Base-by-base conservation (phyloP, 23 tunicate species). In the Trididemnum clinides region DNA sequence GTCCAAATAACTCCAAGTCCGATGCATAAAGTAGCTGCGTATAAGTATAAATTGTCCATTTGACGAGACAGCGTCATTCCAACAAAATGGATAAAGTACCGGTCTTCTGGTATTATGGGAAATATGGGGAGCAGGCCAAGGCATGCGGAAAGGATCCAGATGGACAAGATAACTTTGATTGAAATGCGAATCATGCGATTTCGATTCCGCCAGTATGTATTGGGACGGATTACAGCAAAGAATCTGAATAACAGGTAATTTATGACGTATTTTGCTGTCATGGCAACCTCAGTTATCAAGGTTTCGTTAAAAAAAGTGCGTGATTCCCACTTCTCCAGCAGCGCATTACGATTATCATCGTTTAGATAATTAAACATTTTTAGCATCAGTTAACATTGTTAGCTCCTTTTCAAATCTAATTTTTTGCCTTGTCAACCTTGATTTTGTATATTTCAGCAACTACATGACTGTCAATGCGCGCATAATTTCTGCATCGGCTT, bases 41-140 rank as follows among this genome's bases (percentile, higher is more conserved):
- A 83, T 0, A 83, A 29, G 21, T 38, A 83, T 29, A 39, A 44
- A 20, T 50, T 71, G 50, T 83, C 87, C 87, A 83, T 83, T 70
- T 69, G 50, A 2, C 31, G 15, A 0, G 87, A 83, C 29, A 83
- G 26, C 0, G 87, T 83, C 87, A 83, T 70, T 28, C 87, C 87
- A 31, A 83, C 34, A 18, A 50, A 39, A 49, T 83, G 87, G 1
- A 69, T 49, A 31, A 38, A 83, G 28, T 83, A 83, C 30, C 49
- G 34, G 34, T 83, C 87, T 3, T 22, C 35, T 12, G 79, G 87
- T 39, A 69, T 50, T 19, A 83, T 28, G n/a, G 15, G 31, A 28
- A 73, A 19, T 0, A 83, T 71, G 20, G 87, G 87, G 0, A 71
- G 34, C 7, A 83, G 27, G 0, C 87, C 87, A 7, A 83, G 26